Base-by-base conservation (phyloP, 2,797 vertebrate genomes). In the Acipenser transmontanus region DNA sequence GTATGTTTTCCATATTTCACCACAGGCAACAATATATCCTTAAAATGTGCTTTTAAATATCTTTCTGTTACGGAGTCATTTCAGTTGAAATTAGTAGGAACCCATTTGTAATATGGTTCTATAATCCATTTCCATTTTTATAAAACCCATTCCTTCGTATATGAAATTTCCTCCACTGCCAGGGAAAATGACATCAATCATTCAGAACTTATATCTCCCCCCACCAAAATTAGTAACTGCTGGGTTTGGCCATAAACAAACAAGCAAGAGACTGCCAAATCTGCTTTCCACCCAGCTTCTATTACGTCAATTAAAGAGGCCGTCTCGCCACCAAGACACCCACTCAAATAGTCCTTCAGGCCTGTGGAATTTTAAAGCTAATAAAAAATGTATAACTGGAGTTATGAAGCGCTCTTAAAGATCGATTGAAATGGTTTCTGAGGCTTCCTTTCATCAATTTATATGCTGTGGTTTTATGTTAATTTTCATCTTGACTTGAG, bases 331-430 rank as follows among this genome's bases (percentile, higher is more conserved):
- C 73, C 65, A 64, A 67, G 68, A 77, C 56, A 70, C 63, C 70
- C 13, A 59, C 73, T 73, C 74, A 71, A 78, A 71, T 70, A 75
- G 72, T 68, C 70, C 72, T 52, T 68, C 65, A 63, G 69, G 75
- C 73, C 72, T 69, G 57, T 74, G 72, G 71, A 73, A 77, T 73
- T 70, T 73, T 65, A 50, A 13, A 51, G 67, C 66, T 77, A 70
- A 66, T 6, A 69, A 76, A 69, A 8, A 75, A 80, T 80, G 73
- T 73, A 74, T 81, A 74, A 77, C 62, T 34, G 71, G 60, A 72
- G 62, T 60, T 71, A 71, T 77, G 71, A 80, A 69, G 17, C 47
- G 0, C 74, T 76, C 68, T 4, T 59, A 64, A 72, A 80, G 71
- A 47, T 66, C 63, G 65, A 17, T 63, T 63, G 72, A 65, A 72